Base-by-base conservation (phyloP, 2,888 invertebrate species). In the Acanthosepion pharaonis region DNA sequence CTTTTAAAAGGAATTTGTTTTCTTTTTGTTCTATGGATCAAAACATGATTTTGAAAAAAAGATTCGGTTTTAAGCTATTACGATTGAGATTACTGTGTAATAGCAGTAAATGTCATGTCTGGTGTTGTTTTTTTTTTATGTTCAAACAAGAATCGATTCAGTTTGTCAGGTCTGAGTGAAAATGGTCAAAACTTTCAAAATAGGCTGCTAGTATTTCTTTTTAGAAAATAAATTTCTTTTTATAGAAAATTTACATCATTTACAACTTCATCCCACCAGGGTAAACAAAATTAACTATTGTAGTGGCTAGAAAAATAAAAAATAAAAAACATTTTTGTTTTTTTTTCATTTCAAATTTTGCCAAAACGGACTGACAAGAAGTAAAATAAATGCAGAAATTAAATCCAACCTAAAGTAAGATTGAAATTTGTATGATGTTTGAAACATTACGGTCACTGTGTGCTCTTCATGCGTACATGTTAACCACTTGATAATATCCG, bases 211-310 rank as follows among this genome's bases (percentile, higher is more conserved):
- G n/a, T 15, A 78, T 78, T 78, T 78, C 5, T n/a, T 78, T 78
- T 78, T 78, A 33, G n/a, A 78, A 33, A 78, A 78, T 33, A 78
- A 33, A 78, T 33, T 33, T 78, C 18, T 18, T 78, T 78, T 78
- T 33, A 78, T 78, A 78, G 78, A 78, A 78, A n/a, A 78, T 78
- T 78, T 78, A 78, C 78, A 78, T 78, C 78, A 78, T 78, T n/a
- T 78, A 78, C 78, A 78, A 78, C 15, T n/a, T 78, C 33, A 78
- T 78, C 78, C n/a, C 78, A n/a, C 78, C 15, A 78, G 78, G 59
- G 23, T 23, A 59, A 59, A 59, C 59, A 33, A 78, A 42, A n/a
- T 78, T 78, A 78, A 15, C 78, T 78, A 64, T 64, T 64, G 25
- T 64, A 64, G 28, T 25, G 9, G 28, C 15, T 78, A 78, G 78